Percentiles rank a stretch among this genome's conserved stretches.
phyloP scores from a whole-genome alignment of 2,797 vertebrate species.

The Lepus townsendii region DNA sequence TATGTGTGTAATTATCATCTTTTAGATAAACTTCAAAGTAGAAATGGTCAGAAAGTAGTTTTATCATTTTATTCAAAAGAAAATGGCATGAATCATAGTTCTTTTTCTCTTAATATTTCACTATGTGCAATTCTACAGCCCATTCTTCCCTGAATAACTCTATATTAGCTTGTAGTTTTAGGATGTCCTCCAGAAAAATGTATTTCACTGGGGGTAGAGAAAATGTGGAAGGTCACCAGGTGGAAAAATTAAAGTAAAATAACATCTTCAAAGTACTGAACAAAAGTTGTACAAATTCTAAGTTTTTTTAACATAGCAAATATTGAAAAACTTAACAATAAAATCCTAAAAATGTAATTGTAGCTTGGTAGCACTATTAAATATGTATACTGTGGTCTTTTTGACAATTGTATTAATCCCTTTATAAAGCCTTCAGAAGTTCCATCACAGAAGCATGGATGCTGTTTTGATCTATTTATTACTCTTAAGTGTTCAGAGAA shows the following conservation, averaged over 20 bases:
- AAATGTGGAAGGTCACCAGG: background rate
- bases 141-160: background rate
- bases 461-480: slow-evolving; percentile 94
- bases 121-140: background rate
- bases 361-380: slow-evolving; percentile 91
- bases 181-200: slow-evolving; percentile 54
- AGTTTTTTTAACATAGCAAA: slow-evolving; percentile 74
- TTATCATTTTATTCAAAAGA: slow-evolving; percentile 42
- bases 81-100: slow-evolving; percentile 12
- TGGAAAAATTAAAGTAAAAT: slow-evolving; percentile 56
- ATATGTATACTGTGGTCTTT: slow-evolving; percentile 92
- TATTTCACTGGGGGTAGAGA: slow-evolving; percentile 9
- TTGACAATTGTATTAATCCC: slow-evolving; percentile 93
- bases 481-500: slow-evolving; percentile 96
- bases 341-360: slow-evolving; percentile 91
- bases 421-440: slow-evolving; percentile 92
- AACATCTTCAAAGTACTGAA: slow-evolving; percentile 45
- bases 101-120: slow-evolving; percentile 46
- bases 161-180: slow-evolving; percentile 18
- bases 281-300: slow-evolving; percentile 79
- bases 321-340: slow-evolving; percentile 88
- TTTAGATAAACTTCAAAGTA: slow-evolving; percentile 44
- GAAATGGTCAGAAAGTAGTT: slow-evolving; percentile 1
- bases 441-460: slow-evolving; percentile 92
- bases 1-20: background rate